Evolutionary conservation across 2,888 invertebrate species (phyloP).

Genomic region (Caenorhabditis uteleia): DNA sequence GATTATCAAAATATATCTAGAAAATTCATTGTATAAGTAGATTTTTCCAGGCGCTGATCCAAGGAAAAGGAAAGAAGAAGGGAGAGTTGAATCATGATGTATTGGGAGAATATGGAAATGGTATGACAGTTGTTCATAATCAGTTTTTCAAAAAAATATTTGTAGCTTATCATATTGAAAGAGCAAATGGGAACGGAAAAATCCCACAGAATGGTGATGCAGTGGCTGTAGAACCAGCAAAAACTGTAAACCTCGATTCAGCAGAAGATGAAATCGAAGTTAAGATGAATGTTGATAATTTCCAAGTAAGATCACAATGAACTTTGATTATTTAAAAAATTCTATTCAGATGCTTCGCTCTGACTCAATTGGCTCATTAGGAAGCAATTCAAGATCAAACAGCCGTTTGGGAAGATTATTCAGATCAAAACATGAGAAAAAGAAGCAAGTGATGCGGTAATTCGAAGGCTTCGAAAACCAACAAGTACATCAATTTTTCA

Average conservation of each 20-base stretch:
- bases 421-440: constrained; percentile 43
- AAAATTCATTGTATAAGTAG: background rate
- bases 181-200: constrained; percentile 48
- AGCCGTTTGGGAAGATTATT: constrained; percentile 48
- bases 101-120: constrained; percentile 57
- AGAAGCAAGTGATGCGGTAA: constrained; percentile 27
- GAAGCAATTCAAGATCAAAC: constrained; percentile 27
- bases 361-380: constrained; percentile 39
- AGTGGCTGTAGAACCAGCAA: constrained; percentile 51
- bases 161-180: constrained; percentile 61
- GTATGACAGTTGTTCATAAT: constrained; percentile 11
- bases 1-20: background rate
- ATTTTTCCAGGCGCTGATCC: constrained; percentile 36
- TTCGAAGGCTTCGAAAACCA: background rate
- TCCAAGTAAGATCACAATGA: constrained; percentile 21
- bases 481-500: constrained; percentile 9
- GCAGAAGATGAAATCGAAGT: constrained; percentile 40
- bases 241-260: constrained; percentile 46
- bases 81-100: constrained; percentile 44
- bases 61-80: constrained; percentile 19
- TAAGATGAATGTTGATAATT: constrained; percentile 37
- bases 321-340: background rate
- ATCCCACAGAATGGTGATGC: constrained; percentile 48
- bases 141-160: background rate
- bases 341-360: constrained; percentile 43